Evolutionary conservation across 2,113 vertebrate species (phyloP).

Genomic region (Stegostoma tigrinum): DNA sequence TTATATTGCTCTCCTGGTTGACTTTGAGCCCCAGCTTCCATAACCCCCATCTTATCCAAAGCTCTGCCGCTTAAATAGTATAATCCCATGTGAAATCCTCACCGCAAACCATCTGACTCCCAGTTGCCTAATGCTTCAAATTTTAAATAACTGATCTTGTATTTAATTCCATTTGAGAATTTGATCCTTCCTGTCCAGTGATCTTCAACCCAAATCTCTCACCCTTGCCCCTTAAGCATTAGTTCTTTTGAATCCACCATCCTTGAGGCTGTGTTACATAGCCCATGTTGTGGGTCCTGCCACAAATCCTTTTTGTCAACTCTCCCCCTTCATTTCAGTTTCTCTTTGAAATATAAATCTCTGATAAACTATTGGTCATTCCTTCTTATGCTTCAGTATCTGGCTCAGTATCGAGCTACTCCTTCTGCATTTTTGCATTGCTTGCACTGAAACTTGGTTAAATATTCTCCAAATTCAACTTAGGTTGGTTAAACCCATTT

Average conservation of each 20-base stretch:
- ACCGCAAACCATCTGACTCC: too few species aligned
- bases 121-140: background rate
- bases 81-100: too few species aligned
- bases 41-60: background rate
- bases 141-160: background rate
- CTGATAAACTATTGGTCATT: too few species aligned
- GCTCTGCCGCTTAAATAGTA: background rate
- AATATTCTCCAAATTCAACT: background rate
- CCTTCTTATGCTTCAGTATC: background rate
- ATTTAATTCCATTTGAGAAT: too few species aligned
- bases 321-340: background rate
- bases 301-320: background rate
- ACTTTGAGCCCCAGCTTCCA: background rate
- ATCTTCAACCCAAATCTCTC: background rate
- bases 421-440: background rate
- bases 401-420: background rate
- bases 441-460: background rate
- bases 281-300: too few species aligned
- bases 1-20: background rate
- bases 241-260: too few species aligned
- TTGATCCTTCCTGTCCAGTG: background rate
- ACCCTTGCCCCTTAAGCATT: too few species aligned
- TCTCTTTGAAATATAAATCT: background rate
- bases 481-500: background rate
- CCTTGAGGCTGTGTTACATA: too few species aligned